Evolutionary conservation across 2,113 vertebrate genomes (phyloP), one percentile per base, ranked within the genome.

Genomic region (Campylomormyrus numenius): DNA sequence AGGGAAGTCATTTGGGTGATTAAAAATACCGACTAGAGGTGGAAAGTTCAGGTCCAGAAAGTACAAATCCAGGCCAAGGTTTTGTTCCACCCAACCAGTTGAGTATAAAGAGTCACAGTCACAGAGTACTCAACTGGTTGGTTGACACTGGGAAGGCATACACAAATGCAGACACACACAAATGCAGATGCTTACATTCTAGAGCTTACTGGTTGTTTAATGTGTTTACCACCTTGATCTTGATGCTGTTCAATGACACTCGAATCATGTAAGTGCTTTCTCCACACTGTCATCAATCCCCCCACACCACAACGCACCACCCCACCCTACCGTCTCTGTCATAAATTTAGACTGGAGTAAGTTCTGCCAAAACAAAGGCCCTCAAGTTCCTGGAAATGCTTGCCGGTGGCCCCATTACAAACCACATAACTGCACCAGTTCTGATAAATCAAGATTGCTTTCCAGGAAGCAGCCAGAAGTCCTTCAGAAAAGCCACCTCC

Each of bases 311-410:
- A n/a, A 24, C 7, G 7, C 42, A 9, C 83, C 39, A 52, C 49
- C 50, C 10, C n/a, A 27, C 49, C 48, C 9, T 31, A 35, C 27
- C 17, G 50, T 87, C 83, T 45, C 31, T 56, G 85, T 87, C 50
- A 53, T 35, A 53, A 87, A 87, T 35, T 86, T 31, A 87, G 50
- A 56, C 49, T 35, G 31, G 49, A 56, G 50, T 53, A 56, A 19
- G 85, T 87, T 39, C 49, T 87, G 49, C 50, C 85, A 87, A 87
- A 87, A 87, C 85, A 87, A 86, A 53, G 50, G 49, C 50, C 50
- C 85, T 87, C 85, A 13, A 35, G n/a, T 87, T 87, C 85, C 85
- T 87, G 85, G 85, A 87, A 87, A 52, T 53, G 85, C 85, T 53
- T 52, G 45, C 85, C 17, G 85, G 85, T 27, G n/a, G 50, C 85